Evolutionary conservation across 2,888 invertebrate species (phyloP).

Genomic region (Drosophila infuscata): DNA sequence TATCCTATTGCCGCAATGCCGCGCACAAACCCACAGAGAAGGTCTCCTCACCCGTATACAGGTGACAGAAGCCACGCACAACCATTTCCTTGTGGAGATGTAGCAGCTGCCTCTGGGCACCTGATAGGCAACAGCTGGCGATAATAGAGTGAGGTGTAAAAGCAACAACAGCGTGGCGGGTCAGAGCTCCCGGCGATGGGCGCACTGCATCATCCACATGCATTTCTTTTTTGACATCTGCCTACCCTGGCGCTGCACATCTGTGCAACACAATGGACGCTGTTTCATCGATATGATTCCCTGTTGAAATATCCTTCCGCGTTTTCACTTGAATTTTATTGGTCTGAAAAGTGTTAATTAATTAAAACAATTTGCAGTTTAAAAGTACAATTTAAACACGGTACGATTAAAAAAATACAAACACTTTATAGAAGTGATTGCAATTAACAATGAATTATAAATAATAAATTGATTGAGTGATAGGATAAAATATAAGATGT

Average conservation of each 20-base stretch:
- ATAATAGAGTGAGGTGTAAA: constrained; percentile 90
- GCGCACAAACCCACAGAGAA: constrained; percentile 91
- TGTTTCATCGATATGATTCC: neutral
- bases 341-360: neutral
- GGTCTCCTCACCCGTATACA: constrained; percentile 95
- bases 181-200: constrained; percentile 92
- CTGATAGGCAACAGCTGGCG: constrained; percentile 92
- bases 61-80: constrained; percentile 98
- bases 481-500: neutral
- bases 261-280: neutral
- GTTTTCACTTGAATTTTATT: neutral
- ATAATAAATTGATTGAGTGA: neutral
- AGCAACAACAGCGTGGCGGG: constrained; percentile 89
- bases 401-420: too few relatives aligned
- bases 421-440: neutral
- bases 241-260: neutral
- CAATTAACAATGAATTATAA: neutral
- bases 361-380: too few relatives aligned
- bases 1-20: constrained; percentile 92
- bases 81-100: constrained; percentile 98
- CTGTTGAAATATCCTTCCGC: neutral
- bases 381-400: neutral
- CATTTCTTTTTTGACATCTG: neutral
- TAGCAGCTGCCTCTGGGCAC: constrained; percentile 94
- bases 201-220: constrained; percentile 7